These are phyloP conservation scores for Mallateleia sp. DNA, from an alignment of 2,888 invertebrate species.

Conservation along the genomic window DNA sequence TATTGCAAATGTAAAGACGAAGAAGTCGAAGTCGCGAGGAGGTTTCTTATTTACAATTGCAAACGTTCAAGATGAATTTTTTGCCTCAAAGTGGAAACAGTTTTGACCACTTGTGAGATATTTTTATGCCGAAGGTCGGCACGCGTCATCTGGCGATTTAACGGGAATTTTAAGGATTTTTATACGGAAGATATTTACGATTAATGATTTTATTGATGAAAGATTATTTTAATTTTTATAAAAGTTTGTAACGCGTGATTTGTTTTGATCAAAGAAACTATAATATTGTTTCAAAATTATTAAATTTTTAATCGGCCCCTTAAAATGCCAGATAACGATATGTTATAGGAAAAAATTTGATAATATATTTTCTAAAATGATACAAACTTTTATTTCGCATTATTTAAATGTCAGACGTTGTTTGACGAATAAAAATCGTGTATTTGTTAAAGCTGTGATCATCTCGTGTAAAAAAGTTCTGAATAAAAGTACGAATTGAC, in stretches of 20 bases:
- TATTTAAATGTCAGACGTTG: constrained; percentile 48
- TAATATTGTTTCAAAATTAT: too few species aligned
- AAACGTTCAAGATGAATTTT: neutral
- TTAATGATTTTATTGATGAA: too few species aligned
- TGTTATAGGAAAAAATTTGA: neutral
- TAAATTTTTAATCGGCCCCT: neutral
- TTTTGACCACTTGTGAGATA: too few species aligned
- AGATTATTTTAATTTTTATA: too few species aligned
- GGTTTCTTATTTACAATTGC: constrained; percentile 6
- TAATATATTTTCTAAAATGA: neutral
- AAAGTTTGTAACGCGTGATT: too few species aligned
- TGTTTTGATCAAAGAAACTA: too few species aligned
- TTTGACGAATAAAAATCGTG: constrained; percentile 65
- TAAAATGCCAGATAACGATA: constrained; percentile 41
- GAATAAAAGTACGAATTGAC: constrained; percentile 14
- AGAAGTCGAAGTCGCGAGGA: neutral
- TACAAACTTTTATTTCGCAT: neutral
- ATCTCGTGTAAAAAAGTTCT: constrained; percentile 25
- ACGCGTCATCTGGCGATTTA: constrained; percentile 54
- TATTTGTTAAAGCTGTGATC: constrained; percentile 46
- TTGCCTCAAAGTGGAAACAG: neutral
- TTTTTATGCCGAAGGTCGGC: too few species aligned
- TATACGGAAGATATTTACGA: too few species aligned
- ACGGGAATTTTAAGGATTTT: too few species aligned
- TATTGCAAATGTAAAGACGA: constrained; percentile 1